A percentile compares a stretch with the other conserved stretches of the same genome.
Evolutionary conservation across 2,797 vertebrate genomes (phyloP).

Genomic region (Pitangus sulphuratus): DNA sequence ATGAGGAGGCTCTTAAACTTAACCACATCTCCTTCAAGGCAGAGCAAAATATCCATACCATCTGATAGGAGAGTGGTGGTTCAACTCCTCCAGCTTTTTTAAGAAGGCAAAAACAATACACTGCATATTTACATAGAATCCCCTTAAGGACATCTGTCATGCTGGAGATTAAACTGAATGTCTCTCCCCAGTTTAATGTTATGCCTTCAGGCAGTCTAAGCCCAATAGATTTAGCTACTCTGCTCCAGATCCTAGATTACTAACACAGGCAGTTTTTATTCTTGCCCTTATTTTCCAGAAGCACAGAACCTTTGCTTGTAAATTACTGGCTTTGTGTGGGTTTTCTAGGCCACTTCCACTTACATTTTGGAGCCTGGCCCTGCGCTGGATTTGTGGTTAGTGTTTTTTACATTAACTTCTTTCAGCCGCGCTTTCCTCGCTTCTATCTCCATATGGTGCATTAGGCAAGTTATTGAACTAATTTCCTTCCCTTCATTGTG

Average conservation of each 20-base stretch:
- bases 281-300: slow-evolving; percentile 52
- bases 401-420: slow-evolving; percentile 30
- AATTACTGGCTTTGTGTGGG: slow-evolving; percentile 28
- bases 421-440: neutral
- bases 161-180: slow-evolving; percentile 64
- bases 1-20: slow-evolving; percentile 24
- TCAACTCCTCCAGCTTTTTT: slow-evolving; percentile 14
- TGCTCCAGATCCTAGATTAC: slow-evolving; percentile 62
- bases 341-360: slow-evolving; percentile 54
- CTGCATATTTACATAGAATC: slow-evolving; percentile 65
- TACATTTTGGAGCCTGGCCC: neutral
- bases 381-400: slow-evolving; percentile 28
- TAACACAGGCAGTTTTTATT: slow-evolving; percentile 37
- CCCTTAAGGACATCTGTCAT: slow-evolving; percentile 71
- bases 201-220: slow-evolving; percentile 63
- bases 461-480: neutral
- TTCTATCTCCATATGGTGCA: slow-evolving; percentile 6
- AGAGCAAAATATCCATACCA: slow-evolving; percentile 8
- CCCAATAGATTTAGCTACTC: slow-evolving; percentile 55
- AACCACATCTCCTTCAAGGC: slow-evolving; percentile 22
- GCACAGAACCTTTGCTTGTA: neutral
- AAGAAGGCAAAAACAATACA: slow-evolving; percentile 27
- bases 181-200: slow-evolving; percentile 65
- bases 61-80: slow-evolving; percentile 23
- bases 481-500: neutral